Evolutionary conservation across 2,113 vertebrate species (phyloP).

Genomic region (Ammospiza nelsoni): DNA sequence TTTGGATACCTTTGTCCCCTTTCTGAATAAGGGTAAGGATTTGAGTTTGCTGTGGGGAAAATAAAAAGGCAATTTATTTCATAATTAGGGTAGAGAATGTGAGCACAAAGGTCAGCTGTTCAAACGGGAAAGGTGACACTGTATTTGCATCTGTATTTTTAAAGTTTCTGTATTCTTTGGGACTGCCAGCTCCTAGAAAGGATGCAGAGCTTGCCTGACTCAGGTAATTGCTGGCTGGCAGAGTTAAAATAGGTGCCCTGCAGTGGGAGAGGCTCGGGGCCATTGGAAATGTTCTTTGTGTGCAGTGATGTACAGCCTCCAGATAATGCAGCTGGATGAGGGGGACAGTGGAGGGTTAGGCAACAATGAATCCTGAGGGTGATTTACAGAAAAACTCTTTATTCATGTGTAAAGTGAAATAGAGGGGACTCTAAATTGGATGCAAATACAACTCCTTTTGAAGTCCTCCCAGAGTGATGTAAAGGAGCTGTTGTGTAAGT

Average conservation of each 20-base stretch:
- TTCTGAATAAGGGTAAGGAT: background rate
- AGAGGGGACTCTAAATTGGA: background rate
- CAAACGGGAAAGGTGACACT: background rate
- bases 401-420: background rate
- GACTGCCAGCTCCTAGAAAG: background rate
- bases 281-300: background rate
- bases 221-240: slow-evolving; percentile 22
- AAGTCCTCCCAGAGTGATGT: background rate
- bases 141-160: background rate
- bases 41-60: background rate
- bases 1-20: background rate
- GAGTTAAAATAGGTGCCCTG: background rate
- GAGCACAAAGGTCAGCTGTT: background rate
- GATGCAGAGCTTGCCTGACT: background rate
- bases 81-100: background rate
- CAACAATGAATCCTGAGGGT: background rate
- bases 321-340: background rate
- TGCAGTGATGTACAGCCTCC: background rate
- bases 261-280: background rate
- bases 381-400: background rate
- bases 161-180: background rate
- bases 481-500: background rate
- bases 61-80: background rate
- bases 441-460: background rate
- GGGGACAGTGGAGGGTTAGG: background rate